Percentiles rank a stretch among this genome's conserved stretches.
Conservation (phyloP, 1,140 invertebrate genomes). For the Elymnias hypermnestra region DNA sequence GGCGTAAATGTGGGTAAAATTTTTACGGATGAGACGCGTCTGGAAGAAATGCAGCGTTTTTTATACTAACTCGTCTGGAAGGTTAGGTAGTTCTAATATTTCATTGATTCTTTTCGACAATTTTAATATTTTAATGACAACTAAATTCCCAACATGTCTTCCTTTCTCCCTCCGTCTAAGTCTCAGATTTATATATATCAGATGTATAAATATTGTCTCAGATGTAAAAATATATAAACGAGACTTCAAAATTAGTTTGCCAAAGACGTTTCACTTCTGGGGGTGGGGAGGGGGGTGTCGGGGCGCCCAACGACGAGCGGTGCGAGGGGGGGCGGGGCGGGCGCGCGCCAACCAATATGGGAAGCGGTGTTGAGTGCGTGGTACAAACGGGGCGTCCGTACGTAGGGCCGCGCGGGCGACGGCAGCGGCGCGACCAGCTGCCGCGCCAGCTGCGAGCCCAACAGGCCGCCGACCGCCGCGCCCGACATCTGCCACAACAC, state of each 20-base stretch:
- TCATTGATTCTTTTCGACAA: too few species aligned
- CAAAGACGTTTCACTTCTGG: too few species aligned
- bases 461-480: slow-evolving; percentile 43
- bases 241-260: too few species aligned
- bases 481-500: slow-evolving; percentile 30
- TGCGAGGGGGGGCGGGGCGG: neutral
- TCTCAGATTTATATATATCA: too few species aligned
- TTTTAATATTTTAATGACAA: too few species aligned
- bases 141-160: too few species aligned
- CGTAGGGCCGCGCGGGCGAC: slow-evolving; percentile 58
- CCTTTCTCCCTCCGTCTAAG: too few species aligned
- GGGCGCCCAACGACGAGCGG: slow-evolving; percentile 27
- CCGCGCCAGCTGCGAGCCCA: slow-evolving; percentile 77
- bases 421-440: slow-evolving; percentile 77
- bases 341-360: slow-evolving; percentile 48
- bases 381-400: slow-evolving; percentile 73
- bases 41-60: too few species aligned
- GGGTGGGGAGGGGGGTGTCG: slow-evolving; percentile 19
- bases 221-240: slow-evolving; percentile 12
- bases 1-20: too few species aligned
- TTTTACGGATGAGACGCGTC: too few species aligned
- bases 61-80: too few species aligned
- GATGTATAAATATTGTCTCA: neutral
- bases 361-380: slow-evolving; percentile 74
- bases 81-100: too few species aligned